Base-by-base conservation (phyloP, 2,888 invertebrate genomes). In the Argyresthia albistria region DNA sequence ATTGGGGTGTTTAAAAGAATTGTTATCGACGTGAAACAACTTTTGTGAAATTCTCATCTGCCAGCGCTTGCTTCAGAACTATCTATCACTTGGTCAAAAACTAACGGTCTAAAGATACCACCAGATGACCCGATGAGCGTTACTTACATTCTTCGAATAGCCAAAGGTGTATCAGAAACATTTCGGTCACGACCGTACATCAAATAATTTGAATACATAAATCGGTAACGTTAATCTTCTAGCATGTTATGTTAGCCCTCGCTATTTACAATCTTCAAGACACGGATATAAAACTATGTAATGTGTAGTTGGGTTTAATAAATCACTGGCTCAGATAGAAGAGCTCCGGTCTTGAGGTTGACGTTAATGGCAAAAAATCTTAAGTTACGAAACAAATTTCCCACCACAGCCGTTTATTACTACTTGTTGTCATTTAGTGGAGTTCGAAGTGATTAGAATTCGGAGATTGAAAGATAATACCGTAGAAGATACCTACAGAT, bases 211-310 rank as follows among this genome's bases (percentile, higher is more conserved):
- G 69, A 73, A 78, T 80, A 80, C 74, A 82, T 82, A 81, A 83
- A 82, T 83, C 80, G 76, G 70, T 66, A 62, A 71, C 59, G 66
- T 69, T 74, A 76, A 76, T 76, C 72, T 73, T 62, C 25, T 25
- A 25, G 64, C 43, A 42, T 25, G 50, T 42, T 43, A 16, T 25
- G 43, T 43, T 37, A 12, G 43, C 53, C 59, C 58, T 58, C 59
- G 75, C 76, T 79, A 82, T 82, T 83, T 82, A 83, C 79, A 74
- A 69, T 76, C 73, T 71, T 64, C 69, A 67, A 76, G 76, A 76
- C 70, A 70, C 67, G 62, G 66, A 76, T 75, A 80, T 81, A 79
- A 82, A 81, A 81, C 35, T 45, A 78, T 78, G 70, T 79, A 78
- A 78, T 76, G 79, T 74, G 66, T 68, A 65, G 64, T 69, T 66